Percentiles rank a stretch among this genome's conserved stretches.
Evolutionary conservation across 1,140 invertebrate genomes (phyloP).

Genomic region (Brachionus plicatilis): DNA sequence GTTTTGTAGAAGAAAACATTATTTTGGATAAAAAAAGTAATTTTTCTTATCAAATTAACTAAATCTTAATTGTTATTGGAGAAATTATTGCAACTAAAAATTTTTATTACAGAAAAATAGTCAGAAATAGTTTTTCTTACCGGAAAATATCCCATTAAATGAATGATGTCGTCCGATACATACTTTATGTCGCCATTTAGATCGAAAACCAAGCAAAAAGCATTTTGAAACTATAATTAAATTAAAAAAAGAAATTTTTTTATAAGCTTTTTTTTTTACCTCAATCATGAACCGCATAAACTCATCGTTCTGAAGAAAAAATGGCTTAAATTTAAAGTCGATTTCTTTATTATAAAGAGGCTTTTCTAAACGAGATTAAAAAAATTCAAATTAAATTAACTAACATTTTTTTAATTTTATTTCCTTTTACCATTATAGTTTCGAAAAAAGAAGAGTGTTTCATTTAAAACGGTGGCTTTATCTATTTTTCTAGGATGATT

Average conservation of each 20-base stretch:
- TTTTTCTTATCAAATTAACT: too few relatives aligned
- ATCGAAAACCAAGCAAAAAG: slow-evolving; percentile 32
- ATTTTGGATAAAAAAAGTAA: too few relatives aligned
- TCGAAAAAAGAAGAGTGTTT: slow-evolving; percentile 31
- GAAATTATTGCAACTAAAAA: too few relatives aligned
- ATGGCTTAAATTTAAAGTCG: slow-evolving; percentile 21
- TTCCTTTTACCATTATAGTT: slow-evolving; percentile 23
- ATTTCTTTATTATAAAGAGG: slow-evolving; percentile 31
- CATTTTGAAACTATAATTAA: slow-evolving; percentile 35
- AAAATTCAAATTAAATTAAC: background rate
- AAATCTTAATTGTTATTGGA: too few relatives aligned
- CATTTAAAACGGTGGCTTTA: slow-evolving; percentile 30
- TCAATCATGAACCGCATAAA: slow-evolving; percentile 40
- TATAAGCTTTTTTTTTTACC: background rate
- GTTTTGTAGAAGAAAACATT: too few relatives aligned
- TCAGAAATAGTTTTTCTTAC: background rate
- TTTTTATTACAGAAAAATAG: background rate
- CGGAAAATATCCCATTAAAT: slow-evolving; percentile 31
- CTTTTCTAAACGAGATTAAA: background rate
- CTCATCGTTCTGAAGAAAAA: slow-evolving; percentile 33
- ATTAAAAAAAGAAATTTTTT: background rate
- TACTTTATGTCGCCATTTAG: slow-evolving; percentile 36
- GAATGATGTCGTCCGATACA: slow-evolving; percentile 24
- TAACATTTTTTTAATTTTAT: too few relatives aligned
- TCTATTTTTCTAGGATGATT: slow-evolving; percentile 40